Evolutionary conservation across 1,140 invertebrate genomes (phyloP).

Genomic region (Drosophila sucinea): DNA sequence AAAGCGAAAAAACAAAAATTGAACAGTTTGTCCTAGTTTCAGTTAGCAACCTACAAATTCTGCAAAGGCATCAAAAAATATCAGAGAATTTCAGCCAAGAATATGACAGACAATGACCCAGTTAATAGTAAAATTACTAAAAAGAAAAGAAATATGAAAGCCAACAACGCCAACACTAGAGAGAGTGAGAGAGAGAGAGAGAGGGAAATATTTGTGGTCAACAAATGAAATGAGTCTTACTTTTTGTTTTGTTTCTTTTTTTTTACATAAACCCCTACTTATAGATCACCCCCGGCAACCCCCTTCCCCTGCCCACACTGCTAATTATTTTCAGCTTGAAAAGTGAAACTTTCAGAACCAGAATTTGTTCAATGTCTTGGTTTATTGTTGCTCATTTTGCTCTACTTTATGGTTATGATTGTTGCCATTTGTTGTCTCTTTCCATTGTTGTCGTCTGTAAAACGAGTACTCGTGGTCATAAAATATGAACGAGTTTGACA

Average conservation of each 20-base stretch:
- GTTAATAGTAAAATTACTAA: constrained; percentile 43
- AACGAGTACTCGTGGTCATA: constrained; percentile 48
- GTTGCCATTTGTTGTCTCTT: constrained; percentile 21
- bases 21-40: constrained; percentile 20
- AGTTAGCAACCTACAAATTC: constrained; percentile 33
- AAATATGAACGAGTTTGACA: constrained; percentile 57
- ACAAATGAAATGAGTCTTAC: constrained; percentile 46
- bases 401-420: constrained; percentile 49
- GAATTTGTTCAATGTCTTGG: constrained; percentile 57
- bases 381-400: constrained; percentile 61
- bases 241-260: not conserved
- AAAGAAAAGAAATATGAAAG: constrained; percentile 29
- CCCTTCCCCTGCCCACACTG: not conserved
- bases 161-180: not conserved
- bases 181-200: too few relatives aligned
- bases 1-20: constrained; percentile 15
- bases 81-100: constrained; percentile 27
- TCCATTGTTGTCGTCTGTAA: constrained; percentile 26
- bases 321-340: constrained; percentile 27
- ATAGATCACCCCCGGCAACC: constrained; percentile 23
- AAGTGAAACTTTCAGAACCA: constrained; percentile 72
- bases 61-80: constrained; percentile 48
- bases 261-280: constrained; percentile 30
- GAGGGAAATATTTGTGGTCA: constrained; percentile 38
- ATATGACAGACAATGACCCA: constrained; percentile 67